Conservation (phyloP, 1,140 invertebrate genomes). For the Eumaeus atala region DNA sequence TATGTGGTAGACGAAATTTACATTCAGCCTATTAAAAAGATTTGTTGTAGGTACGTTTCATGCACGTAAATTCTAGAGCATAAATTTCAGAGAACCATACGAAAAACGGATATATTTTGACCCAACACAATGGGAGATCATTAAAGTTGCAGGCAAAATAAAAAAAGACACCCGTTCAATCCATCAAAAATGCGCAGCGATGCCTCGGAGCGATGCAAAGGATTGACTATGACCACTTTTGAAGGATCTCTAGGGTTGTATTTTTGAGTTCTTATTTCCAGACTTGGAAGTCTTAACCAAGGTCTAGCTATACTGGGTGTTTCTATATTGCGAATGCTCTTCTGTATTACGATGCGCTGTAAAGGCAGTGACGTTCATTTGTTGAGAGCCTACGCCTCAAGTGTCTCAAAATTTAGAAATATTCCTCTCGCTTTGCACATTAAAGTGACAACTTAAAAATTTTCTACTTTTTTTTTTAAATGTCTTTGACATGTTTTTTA, state of each 20-base stretch:
- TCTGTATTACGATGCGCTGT: slow-evolving; percentile 23
- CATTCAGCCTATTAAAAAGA: no score
- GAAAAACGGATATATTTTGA: neutral
- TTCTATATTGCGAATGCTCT: slow-evolving; percentile 13
- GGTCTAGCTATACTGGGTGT: slow-evolving; percentile 10
- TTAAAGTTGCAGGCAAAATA: slow-evolving; percentile 10
- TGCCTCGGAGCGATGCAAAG: neutral
- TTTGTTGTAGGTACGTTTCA: no score
- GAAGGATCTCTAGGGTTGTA: no score
- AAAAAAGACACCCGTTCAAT: slow-evolving; percentile 10
- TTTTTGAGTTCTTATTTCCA: neutral
- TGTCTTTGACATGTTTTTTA: neutral
- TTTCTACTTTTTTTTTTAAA: neutral
- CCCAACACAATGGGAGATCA: slow-evolving; percentile 1
- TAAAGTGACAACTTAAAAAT: slow-evolving; percentile 4
- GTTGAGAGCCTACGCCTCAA: slow-evolving; percentile 31
- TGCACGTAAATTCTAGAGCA: no score
- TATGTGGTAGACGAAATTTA: no score
- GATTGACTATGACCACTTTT: no score
- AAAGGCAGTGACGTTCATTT: slow-evolving; percentile 26
- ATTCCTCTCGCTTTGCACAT: slow-evolving; percentile 25
- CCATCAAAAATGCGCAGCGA: slow-evolving; percentile 12
- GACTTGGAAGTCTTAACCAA: neutral
- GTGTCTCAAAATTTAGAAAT: slow-evolving; percentile 40
- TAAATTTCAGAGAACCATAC: neutral